Evolutionary conservation across 2,113 vertebrate genomes (phyloP).

Genomic region (Kryptolebias marmoratus): DNA sequence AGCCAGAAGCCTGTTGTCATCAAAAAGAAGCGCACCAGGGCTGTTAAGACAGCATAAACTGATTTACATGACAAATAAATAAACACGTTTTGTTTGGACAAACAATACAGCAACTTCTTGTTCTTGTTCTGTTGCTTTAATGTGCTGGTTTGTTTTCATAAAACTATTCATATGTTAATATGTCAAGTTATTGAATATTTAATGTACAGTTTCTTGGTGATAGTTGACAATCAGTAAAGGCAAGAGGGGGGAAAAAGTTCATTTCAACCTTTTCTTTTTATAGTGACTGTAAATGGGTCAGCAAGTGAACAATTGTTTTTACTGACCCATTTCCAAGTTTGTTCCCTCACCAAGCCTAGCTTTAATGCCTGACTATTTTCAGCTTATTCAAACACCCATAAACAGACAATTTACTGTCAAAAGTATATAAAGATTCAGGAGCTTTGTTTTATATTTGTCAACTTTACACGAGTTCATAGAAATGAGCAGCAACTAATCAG

Average conservation of each 20-base stretch:
- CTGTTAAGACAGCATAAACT: slow-evolving; percentile 86
- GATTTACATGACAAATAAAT: slow-evolving; percentile 55
- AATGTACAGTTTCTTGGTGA: background rate
- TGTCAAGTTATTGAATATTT: too few species aligned
- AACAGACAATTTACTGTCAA: too few species aligned
- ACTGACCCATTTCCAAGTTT: slow-evolving; percentile 9
- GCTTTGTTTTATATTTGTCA: background rate
- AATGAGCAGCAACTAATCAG: background rate
- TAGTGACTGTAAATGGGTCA: slow-evolving; percentile 7
- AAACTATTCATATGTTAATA: too few species aligned
- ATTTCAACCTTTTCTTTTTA: background rate
- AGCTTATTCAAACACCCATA: background rate
- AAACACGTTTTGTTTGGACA: slow-evolving; percentile 65
- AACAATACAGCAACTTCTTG: slow-evolving; percentile 8
- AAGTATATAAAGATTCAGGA: background rate
- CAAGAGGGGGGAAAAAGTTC: background rate
- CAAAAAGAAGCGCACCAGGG: slow-evolving; percentile 88
- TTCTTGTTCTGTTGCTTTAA: slow-evolving; percentile 10
- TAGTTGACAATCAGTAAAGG: background rate
- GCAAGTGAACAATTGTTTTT: background rate
- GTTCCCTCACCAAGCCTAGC: background rate
- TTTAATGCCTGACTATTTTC: background rate
- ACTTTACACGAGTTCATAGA: background rate
- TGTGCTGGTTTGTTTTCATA: background rate
- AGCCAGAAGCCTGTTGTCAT: slow-evolving; percentile 94